Base-by-base conservation (phyloP, 2,888 invertebrate genomes). In the Agrotis puta region DNA sequence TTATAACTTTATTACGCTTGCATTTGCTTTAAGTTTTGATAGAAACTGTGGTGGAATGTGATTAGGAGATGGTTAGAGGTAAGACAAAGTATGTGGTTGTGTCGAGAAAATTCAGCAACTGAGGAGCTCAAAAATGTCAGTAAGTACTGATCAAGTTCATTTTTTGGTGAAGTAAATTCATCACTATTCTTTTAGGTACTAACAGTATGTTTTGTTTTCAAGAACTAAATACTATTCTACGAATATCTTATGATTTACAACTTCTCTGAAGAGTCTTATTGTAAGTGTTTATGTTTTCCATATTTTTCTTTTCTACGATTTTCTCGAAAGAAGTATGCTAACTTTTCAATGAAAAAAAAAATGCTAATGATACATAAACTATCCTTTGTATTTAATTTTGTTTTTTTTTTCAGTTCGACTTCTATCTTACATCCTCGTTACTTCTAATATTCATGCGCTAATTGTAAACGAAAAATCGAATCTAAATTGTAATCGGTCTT, bases 1-100 rank as follows among this genome's bases (percentile, higher is more conserved):
- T 93, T 93, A 93, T 93, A 90, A 90, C 91, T 91, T 92, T 92
- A 92, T 93, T 90, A 89, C 88, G 90, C 91, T 90, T 90, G 90
- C 88, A 89, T 91, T 89, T 90, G 90, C 89, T 92, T 90, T 81
- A 88, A 90, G 85, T 85, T 86, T 84, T 83, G 73, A 81, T 82
- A 78, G 84, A 85, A 85, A 87, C 74, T 83, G 79, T 70, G 53
- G 63, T 11, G 43, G 11, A 14, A 53, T 68, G 48, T 74, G 59
- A 64, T 61, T 39, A 16, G 45, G 5, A 33, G 22, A 39, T n/a
- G 20, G 13, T 51, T 51, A 16, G 18, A 43, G 14, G 58, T 20
- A 13, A 18, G 5, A 50, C 5, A 27, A 20, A 61, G 20, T 61
- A 5, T 27, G 33, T 33, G 1, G 7, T 39, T 2, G 39, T 63